phyloP scores from a whole-genome alignment of 2,888 invertebrate species.

The Drosophila dives region DNA sequence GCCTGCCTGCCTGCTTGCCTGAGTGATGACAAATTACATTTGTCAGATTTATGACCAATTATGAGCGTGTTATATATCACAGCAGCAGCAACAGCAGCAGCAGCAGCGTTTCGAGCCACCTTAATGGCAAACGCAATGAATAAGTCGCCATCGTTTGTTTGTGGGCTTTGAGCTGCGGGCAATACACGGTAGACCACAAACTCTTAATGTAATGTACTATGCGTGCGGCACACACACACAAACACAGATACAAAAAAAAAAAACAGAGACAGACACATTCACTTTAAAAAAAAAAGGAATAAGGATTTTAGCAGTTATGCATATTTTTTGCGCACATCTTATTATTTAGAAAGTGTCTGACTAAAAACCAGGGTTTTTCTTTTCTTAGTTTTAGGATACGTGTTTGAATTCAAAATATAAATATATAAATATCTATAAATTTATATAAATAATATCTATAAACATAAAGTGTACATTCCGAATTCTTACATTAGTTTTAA shows the following conservation, averaged over 20 bases:
- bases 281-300: not conserved
- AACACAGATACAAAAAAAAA: not conserved
- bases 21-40: slow-evolving; percentile 84
- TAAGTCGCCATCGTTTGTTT: slow-evolving; percentile 80
- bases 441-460: no score
- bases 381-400: no score
- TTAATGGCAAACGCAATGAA: slow-evolving; percentile 80
- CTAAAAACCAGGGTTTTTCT: no score
- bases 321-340: not conserved
- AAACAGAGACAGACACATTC: not conserved
- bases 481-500: no score
- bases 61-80: slow-evolving; percentile 84
- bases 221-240: slow-evolving; percentile 23
- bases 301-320: not conserved
- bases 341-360: not conserved
- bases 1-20: slow-evolving; percentile 61
- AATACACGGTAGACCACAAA: slow-evolving; percentile 32
- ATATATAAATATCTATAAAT: no score
- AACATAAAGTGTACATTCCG: no score
- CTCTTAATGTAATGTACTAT: slow-evolving; percentile 11
- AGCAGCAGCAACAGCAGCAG: slow-evolving; percentile 19
- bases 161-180: slow-evolving; percentile 55
- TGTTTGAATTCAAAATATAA: no score
- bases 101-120: slow-evolving; percentile 63
- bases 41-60: slow-evolving; percentile 84